Conservation (phyloP, 2,113 vertebrate genomes). For the Coracopsis vasa region DNA sequence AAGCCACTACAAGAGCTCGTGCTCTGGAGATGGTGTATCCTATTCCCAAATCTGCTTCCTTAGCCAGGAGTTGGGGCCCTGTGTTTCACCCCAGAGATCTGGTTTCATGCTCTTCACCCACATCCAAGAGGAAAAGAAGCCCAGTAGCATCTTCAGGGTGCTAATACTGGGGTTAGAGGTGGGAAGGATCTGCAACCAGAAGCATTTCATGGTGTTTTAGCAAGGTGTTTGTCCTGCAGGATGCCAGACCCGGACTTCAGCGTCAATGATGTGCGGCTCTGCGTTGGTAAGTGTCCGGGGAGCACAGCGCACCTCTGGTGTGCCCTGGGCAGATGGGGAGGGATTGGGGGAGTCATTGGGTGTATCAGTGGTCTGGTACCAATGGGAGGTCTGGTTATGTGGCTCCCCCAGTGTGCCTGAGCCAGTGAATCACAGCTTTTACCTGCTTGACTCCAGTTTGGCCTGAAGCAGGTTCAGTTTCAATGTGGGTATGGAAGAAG, state of each 20-base stretch:
- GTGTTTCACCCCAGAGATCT: not conserved
- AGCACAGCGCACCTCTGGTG: fast-evolving
- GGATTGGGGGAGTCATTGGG: fast-evolving
- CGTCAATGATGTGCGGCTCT: conserved; percentile 95
- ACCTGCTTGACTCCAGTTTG: not conserved
- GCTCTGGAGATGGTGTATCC: not conserved
- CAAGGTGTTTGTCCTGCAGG: conserved; percentile 76
- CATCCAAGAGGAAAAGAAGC: not conserved
- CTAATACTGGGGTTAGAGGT: not conserved
- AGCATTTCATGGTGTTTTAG: not conserved
- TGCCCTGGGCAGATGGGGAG: not conserved
- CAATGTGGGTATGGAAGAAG: not conserved
- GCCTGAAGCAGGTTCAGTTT: not conserved
- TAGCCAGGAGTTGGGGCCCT: not conserved
- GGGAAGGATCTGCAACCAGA: not conserved
- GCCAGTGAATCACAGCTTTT: not conserved
- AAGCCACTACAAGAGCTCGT: not conserved
- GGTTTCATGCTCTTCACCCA: fast-evolving
- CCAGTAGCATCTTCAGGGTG: not conserved
- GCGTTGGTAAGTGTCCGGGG: conserved; percentile 84
- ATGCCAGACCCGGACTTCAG: conserved; percentile 97
- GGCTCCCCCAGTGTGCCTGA: not conserved
- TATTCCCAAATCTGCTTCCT: not conserved
- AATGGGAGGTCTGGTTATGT: not conserved
- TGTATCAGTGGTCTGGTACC: not conserved